These are phyloP conservation scores for Papilio helenus DNA, from an alignment of 1,140 invertebrate species.

Conservation along the genomic window DNA sequence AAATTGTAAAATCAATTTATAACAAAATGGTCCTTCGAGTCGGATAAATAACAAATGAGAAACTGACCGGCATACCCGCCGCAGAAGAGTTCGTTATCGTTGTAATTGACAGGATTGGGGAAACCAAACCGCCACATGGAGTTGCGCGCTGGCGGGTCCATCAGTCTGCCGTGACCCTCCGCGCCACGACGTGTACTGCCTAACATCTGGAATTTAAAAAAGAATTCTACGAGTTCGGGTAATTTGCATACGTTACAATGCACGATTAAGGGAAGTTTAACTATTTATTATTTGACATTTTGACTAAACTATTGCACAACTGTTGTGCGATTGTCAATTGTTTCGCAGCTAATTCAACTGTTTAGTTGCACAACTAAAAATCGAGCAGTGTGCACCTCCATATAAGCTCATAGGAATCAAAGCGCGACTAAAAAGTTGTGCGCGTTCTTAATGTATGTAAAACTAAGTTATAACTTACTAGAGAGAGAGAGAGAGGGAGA, in stretches of 20 bases:
- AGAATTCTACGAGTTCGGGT: background rate
- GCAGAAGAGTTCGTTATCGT: slow-evolving; percentile 93
- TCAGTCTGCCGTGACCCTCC: slow-evolving; percentile 90
- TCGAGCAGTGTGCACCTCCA: too few species aligned
- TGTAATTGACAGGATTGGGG: slow-evolving; percentile 96
- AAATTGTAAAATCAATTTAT: background rate
- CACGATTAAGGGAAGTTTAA: too few species aligned
- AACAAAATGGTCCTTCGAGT: background rate
- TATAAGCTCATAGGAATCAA: too few species aligned
- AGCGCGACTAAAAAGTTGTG: too few species aligned
- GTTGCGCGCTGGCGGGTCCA: slow-evolving; percentile 96
- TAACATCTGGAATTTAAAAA: slow-evolving; percentile 63
- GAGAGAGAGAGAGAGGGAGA: too few species aligned
- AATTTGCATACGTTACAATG: background rate
- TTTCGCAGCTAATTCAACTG: too few species aligned
- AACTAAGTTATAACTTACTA: too few species aligned
- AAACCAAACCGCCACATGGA: slow-evolving; percentile 97
- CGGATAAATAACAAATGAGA: slow-evolving; percentile 9
- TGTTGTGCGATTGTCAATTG: too few species aligned
- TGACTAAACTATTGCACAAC: too few species aligned
- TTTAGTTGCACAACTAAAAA: too few species aligned
- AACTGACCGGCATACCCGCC: slow-evolving; percentile 92
- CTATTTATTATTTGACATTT: too few species aligned
- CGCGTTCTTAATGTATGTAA: too few species aligned
- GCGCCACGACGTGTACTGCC: slow-evolving; percentile 73